Evolutionary conservation across 2,113 vertebrate genomes (phyloP), one percentile per base, ranked within the genome.

Genomic region (Chaetura pelagica): DNA sequence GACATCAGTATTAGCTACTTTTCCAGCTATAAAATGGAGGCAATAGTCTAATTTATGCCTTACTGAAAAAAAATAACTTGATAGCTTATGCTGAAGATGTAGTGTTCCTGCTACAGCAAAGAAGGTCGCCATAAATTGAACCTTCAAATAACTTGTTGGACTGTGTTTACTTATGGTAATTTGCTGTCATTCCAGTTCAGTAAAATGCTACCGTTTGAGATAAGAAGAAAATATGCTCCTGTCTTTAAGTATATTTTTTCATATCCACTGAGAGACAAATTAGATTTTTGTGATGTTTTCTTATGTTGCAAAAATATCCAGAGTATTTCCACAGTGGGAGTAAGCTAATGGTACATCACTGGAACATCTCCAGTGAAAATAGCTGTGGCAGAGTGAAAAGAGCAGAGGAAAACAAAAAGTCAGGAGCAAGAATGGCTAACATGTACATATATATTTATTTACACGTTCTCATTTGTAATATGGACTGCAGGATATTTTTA

Each of bases 291-390:
- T 79, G 74, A 97, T 98, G 95, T 98, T 98, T 98, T 98, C 83
- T 96, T 98, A 96, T 96, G 93, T 97, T 98, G 96, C 96, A 96
- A 96, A 97, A 97, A 93, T 93, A 97, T 97, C 97, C 95, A 91
- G 90, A 97, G 92, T 95, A 97, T 97, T 98, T 98, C 93, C 96
- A 96, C 95, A 94, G 85, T 90, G 96, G 96, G 95, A 97, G 68
- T 96, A 95, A 95, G 90, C 93, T 95, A 97, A 96, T 94, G 88
- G 95, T 97, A 97, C 97, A 94, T 92, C 89, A 91, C 97, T 98
- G 97, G 97, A 97, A 80, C 14, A 29, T 86, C 88, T 98, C 98
- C 98, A 98, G 95, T 91, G 91, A 96, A 97, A 98, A 98, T 94
- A 98, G 67, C 68, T 95, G 77, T 84, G 79, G 82, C 29, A 12